Conservation (phyloP, 2,888 invertebrate genomes). For the Abrostola triplasia region DNA sequence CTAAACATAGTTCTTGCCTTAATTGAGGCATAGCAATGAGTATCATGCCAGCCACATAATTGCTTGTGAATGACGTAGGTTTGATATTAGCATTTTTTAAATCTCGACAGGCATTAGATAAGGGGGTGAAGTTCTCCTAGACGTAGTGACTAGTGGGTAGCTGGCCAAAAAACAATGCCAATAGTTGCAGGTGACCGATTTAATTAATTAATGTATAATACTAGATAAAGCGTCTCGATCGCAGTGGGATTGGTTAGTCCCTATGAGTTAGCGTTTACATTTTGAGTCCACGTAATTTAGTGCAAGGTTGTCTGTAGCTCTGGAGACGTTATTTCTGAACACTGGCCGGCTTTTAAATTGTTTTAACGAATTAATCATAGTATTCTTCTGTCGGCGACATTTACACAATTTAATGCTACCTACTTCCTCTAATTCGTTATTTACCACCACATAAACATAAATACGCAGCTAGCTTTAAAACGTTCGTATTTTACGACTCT, state of each 20-base stretch:
- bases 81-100: background rate
- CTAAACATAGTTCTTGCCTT: slow-evolving; percentile 17
- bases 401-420: slow-evolving; percentile 27
- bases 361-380: slow-evolving; percentile 63
- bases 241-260: slow-evolving; percentile 17
- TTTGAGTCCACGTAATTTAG: slow-evolving; percentile 66
- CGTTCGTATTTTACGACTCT: too few species aligned
- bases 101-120: slow-evolving; percentile 21
- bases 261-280: slow-evolving; percentile 38
- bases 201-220: slow-evolving; percentile 30
- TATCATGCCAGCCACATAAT: slow-evolving; percentile 7
- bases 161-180: slow-evolving; percentile 57
- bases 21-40: slow-evolving; percentile 27
- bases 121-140: slow-evolving; percentile 24
- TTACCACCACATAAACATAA: slow-evolving; percentile 6
- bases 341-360: slow-evolving; percentile 59
- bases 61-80: slow-evolving; percentile 8
- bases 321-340: slow-evolving; percentile 67
- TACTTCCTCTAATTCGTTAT: slow-evolving; percentile 36
- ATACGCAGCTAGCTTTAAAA: background rate
- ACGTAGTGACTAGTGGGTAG: slow-evolving; percentile 43
- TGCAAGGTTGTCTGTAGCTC: slow-evolving; percentile 68
- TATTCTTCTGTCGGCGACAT: slow-evolving; percentile 51
- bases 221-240: slow-evolving; percentile 37
- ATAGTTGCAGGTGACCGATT: slow-evolving; percentile 41